A percentile compares a stretch with the other conserved stretches of the same genome.
Conservation (phyloP, 2,113 vertebrate species). For the Zosterops hypoxanthus region DNA sequence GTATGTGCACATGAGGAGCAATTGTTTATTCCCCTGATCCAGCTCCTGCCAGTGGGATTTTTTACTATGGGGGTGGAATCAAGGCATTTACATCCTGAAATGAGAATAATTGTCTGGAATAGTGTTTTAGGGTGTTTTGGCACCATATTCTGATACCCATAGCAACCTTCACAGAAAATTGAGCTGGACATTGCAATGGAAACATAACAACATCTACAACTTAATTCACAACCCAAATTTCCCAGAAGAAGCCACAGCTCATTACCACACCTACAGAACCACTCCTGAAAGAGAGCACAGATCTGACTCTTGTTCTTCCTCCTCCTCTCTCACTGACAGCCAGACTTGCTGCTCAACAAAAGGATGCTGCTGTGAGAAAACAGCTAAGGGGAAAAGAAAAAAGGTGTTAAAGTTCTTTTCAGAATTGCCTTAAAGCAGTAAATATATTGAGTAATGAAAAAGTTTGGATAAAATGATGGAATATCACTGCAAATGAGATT, state of each 20-base stretch:
- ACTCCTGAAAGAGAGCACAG: neutral
- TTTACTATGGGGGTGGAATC: neutral
- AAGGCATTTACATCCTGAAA: neutral
- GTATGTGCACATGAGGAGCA: neutral
- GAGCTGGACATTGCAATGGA: neutral
- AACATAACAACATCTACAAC: neutral
- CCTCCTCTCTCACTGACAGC: neutral
- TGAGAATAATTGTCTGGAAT: neutral
- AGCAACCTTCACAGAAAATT: neutral
- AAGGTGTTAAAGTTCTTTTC: neutral
- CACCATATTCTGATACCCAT: neutral
- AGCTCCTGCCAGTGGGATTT: neutral
- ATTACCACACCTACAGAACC: neutral
- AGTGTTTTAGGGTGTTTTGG: conserved; percentile 11
- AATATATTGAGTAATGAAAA: neutral
- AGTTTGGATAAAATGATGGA: neutral
- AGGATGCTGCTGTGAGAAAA: conserved; percentile 26
- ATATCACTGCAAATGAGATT: neutral
- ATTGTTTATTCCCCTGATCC: neutral
- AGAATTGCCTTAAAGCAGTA: neutral
- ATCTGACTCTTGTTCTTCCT: neutral
- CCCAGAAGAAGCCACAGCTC: conserved; percentile 20
- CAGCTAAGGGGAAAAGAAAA: neutral
- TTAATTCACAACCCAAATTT: neutral
- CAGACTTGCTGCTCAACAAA: neutral